Percentiles rank a stretch among this genome's conserved stretches.
phyloP scores from a whole-genome alignment of 2,888 invertebrate genomes.

The Mycogona germanica region DNA sequence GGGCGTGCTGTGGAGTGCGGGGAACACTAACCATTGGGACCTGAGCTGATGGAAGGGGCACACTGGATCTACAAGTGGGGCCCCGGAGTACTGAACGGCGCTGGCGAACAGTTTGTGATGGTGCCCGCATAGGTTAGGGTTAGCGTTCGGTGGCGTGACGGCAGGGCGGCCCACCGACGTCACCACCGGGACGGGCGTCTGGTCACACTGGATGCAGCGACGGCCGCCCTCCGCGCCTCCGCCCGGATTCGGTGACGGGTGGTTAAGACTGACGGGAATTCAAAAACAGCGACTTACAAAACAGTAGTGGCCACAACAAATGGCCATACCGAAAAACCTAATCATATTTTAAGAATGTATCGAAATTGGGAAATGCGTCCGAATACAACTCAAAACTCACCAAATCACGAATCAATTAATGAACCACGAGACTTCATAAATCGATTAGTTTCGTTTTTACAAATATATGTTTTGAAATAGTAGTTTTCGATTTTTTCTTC shows the following conservation, averaged over 20 bases:
- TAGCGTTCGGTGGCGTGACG: neutral
- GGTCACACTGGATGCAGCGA: neutral
- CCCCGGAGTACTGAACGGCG: conserved; percentile 19
- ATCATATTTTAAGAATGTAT: too few relatives aligned
- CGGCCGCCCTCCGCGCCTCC: neutral
- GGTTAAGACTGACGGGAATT: conserved; percentile 12
- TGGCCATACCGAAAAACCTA: too few relatives aligned
- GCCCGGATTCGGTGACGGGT: conserved; percentile 16
- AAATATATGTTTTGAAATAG: too few relatives aligned
- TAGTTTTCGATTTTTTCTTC: too few relatives aligned
- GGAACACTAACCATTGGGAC: conserved; percentile 34
- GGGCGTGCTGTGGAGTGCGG: neutral
- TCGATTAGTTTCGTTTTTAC: too few relatives aligned
- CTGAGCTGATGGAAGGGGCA: conserved; percentile 37
- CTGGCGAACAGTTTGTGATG: conserved; percentile 9
- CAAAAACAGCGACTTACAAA: too few relatives aligned
- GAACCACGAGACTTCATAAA: neutral
- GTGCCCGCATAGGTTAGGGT: conserved; percentile 6
- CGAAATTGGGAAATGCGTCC: too few relatives aligned
- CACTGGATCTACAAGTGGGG: conserved; percentile 29
- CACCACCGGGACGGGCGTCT: conserved; percentile 1
- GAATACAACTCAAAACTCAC: neutral
- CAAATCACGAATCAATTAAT: neutral
- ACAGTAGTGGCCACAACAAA: too few relatives aligned
- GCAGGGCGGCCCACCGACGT: conserved; percentile 4